Conservation (phyloP, 2,797 vertebrate genomes). For the Balearica regulorum region DNA sequence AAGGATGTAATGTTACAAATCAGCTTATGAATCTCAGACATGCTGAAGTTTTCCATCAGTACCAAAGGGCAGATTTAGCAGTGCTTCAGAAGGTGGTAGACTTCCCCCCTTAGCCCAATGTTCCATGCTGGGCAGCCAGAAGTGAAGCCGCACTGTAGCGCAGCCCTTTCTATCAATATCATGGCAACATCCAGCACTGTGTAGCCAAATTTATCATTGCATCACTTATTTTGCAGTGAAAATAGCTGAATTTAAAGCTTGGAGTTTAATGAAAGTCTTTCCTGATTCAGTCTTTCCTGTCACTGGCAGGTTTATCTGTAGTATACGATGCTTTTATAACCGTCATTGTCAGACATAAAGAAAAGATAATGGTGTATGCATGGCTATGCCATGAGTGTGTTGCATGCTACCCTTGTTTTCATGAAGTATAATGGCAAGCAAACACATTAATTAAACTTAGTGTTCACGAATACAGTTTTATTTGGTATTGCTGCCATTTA, state of each 20-base stretch:
- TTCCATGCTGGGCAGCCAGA: not conserved
- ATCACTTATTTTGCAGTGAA: not conserved
- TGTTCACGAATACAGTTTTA: not conserved
- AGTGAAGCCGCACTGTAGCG: not conserved
- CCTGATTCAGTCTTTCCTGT: not conserved
- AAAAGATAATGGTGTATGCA: not conserved
- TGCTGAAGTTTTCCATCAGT: not conserved
- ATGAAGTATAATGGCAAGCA: not conserved
- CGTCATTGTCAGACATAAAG: not conserved
- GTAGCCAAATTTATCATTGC: not conserved
- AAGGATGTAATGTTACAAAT: not conserved
- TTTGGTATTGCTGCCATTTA: not conserved
- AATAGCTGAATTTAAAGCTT: not conserved
- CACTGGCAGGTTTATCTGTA: not conserved
- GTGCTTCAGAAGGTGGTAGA: not conserved
- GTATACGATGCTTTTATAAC: not conserved
- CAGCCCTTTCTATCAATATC: not conserved
- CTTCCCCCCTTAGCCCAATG: not conserved
- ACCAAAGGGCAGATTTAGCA: not conserved
- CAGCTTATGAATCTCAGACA: not conserved
- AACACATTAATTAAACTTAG: not conserved
- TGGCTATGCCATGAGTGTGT: not conserved
- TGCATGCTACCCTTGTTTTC: not conserved
- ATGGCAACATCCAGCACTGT: not conserved
- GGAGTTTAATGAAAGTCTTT: not conserved